Evolutionary conservation across 2,888 invertebrate genomes (phyloP).

Genomic region (Anaspis maculata): DNA sequence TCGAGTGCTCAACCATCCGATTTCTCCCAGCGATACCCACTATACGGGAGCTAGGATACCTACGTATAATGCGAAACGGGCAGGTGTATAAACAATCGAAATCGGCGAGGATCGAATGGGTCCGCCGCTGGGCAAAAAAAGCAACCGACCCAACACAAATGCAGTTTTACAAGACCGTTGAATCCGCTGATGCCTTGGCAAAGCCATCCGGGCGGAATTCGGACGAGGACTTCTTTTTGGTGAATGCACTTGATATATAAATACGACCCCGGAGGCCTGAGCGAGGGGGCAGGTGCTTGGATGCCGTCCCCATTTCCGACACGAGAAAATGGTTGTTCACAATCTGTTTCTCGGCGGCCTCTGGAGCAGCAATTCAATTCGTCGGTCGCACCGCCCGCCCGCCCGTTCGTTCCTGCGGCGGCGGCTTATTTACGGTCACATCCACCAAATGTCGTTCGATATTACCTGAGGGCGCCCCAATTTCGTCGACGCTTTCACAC

Average conservation of each 20-base stretch:
- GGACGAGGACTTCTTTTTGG: constrained; percentile 33
- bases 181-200: constrained; percentile 16
- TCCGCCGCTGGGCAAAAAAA: no score
- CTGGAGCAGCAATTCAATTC: constrained; percentile 31
- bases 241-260: constrained; percentile 34
- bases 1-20: no score
- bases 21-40: no score
- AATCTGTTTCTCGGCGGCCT: constrained; percentile 30
- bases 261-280: constrained; percentile 29
- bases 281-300: constrained; percentile 27
- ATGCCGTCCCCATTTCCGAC: constrained; percentile 30
- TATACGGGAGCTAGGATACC: no score
- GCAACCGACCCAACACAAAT: constrained; percentile 2
- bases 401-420: constrained; percentile 26
- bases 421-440: constrained; percentile 32
- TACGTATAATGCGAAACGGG: no score
- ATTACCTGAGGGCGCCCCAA: constrained; percentile 18
- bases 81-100: no score
- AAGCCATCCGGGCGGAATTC: constrained; percentile 28
- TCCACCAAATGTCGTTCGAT: constrained; percentile 33
- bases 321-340: constrained; percentile 36
- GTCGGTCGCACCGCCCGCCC: no score
- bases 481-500: constrained; percentile 5
- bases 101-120: no score
- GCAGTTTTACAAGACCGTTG: constrained; percentile 14